Conservation (phyloP, 2,888 invertebrate species). For the Diachrysia chrysitis region DNA sequence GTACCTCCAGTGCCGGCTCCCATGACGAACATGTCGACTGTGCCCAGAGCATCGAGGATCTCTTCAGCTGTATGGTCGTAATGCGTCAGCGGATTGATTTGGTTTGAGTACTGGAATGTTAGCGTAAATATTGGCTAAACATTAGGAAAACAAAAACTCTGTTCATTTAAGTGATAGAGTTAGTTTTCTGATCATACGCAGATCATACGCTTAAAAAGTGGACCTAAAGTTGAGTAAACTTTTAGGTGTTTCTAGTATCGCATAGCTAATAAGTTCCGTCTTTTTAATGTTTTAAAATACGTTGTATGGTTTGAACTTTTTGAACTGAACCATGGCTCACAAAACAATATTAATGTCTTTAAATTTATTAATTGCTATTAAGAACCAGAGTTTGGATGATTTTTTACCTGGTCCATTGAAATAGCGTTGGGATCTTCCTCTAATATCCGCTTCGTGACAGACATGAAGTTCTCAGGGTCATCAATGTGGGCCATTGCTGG, state of each 20-base stretch:
- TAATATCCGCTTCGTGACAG: slow-evolving; percentile 93
- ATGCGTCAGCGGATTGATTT: slow-evolving; percentile 97
- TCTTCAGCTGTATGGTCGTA: slow-evolving; percentile 98
- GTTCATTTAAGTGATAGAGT: too few species aligned
- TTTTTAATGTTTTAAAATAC: too few species aligned
- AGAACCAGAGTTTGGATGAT: neutral
- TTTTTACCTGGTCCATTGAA: slow-evolving; percentile 94
- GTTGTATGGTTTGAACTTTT: too few species aligned
- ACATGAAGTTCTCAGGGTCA: slow-evolving; percentile 94
- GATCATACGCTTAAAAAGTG: too few species aligned
- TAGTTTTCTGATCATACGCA: too few species aligned
- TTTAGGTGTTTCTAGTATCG: too few species aligned
- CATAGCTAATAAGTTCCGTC: too few species aligned
- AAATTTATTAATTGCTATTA: too few species aligned
- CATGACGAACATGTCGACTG: slow-evolving; percentile 94
- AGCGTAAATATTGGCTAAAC: neutral
- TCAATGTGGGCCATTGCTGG: slow-evolving; percentile 76
- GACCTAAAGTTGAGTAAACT: too few species aligned
- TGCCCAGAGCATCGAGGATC: slow-evolving; percentile 91
- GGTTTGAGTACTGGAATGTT: slow-evolving; percentile 92
- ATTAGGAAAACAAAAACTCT: too few species aligned
- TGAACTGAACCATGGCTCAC: too few species aligned
- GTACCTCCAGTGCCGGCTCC: slow-evolving; percentile 98
- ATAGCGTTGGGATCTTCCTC: slow-evolving; percentile 92
- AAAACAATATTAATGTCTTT: too few species aligned